These are phyloP conservation scores for human DNA, from an alignment of 2,113 vertebrate species.

Conservation along the genomic window DNA sequence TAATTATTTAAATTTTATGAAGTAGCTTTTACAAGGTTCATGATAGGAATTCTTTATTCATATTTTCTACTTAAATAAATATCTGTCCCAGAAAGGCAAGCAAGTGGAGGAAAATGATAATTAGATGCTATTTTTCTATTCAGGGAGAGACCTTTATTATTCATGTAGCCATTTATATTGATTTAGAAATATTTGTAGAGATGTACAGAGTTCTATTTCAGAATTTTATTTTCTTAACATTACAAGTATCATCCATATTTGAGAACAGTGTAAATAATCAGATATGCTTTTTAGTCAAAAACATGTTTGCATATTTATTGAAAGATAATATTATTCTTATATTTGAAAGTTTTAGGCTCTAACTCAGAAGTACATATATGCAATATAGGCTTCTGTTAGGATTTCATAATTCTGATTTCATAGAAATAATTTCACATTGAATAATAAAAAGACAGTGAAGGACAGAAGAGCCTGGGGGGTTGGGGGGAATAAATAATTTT, in stretches of 20 bases:
- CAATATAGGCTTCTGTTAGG: not conserved
- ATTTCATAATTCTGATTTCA: not conserved
- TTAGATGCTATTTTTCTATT: not conserved
- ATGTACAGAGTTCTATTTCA: not conserved
- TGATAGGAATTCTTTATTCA: not conserved
- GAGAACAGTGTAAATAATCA: not conserved
- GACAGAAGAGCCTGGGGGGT: accelerated
- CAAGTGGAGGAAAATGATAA: not conserved
- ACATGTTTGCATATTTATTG: not conserved
- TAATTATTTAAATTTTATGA: not conserved
- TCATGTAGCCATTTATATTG: not conserved
- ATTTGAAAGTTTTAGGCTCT: not conserved
- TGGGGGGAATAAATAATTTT: not conserved
- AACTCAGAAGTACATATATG: not conserved
- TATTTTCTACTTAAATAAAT: not conserved
- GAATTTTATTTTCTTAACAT: not conserved
- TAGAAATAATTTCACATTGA: not conserved
- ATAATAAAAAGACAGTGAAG: not conserved
- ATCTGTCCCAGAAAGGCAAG: not conserved
- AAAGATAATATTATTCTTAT: not conserved
- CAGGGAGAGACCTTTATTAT: not conserved
- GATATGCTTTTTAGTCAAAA: not conserved
- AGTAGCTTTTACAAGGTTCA: not conserved
- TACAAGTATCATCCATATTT: not conserved
- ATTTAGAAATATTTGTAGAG: not conserved